phyloP scores from a whole-genome alignment of 2,888 invertebrate genomes.

The Cephus pulcher region DNA sequence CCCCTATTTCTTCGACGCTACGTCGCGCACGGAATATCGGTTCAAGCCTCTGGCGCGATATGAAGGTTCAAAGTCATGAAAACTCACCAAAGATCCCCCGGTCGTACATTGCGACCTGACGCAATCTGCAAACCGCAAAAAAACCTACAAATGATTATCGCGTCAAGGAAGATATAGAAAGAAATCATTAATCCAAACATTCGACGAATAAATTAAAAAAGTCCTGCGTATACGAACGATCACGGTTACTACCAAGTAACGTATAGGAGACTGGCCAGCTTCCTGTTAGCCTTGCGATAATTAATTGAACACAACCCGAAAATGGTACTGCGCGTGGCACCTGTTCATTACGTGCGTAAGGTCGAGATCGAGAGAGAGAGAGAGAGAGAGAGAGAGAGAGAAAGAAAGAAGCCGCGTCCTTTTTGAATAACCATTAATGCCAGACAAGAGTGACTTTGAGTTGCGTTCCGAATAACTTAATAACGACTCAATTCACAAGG shows the following conservation, averaged over 20 bases:
- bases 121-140: not conserved
- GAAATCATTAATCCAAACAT: not conserved
- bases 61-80: not conserved
- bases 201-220: not conserved
- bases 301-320: conserved; percentile 25
- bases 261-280: conserved; percentile 24
- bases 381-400: no score
- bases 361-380: not conserved
- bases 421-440: not conserved
- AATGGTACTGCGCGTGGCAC: conserved; percentile 19
- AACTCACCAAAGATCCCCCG: not conserved
- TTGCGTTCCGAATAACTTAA: not conserved
- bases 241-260: conserved; percentile 9
- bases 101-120: not conserved
- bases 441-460: not conserved
- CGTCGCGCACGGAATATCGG: no score
- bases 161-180: not conserved
- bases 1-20: not conserved
- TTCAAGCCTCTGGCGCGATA: not conserved
- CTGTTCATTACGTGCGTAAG: not conserved
- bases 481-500: not conserved
- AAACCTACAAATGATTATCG: not conserved
- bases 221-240: not conserved
- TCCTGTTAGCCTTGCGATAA: conserved; percentile 29
- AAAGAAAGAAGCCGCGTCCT: not conserved